Percentiles rank a stretch among this genome's conserved stretches.
phyloP scores from a whole-genome alignment of 2,797 vertebrate species.

The Semaprochilodus insignis region DNA sequence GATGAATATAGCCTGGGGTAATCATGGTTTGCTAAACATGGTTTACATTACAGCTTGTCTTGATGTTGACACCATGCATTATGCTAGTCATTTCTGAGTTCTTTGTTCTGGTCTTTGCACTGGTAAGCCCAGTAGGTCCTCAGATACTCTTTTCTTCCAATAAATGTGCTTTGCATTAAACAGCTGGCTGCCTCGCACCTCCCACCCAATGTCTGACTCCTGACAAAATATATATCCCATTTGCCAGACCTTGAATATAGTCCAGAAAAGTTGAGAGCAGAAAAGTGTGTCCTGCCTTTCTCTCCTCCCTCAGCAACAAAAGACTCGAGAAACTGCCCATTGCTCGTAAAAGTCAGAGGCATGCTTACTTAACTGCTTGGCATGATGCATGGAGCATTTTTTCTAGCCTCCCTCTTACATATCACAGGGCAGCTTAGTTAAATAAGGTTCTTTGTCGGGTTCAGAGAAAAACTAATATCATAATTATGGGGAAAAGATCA shows the following conservation, averaged over 20 bases:
- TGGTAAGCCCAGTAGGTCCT: neutral
- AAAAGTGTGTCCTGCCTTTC: slow-evolving; percentile 21
- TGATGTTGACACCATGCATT: neutral
- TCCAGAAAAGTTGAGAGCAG: slow-evolving; percentile 18
- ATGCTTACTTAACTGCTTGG: slow-evolving; percentile 52
- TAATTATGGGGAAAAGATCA: slow-evolving; percentile 40
- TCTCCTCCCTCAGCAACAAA: slow-evolving; percentile 2
- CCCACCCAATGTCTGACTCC: neutral
- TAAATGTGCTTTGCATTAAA: slow-evolving; percentile 23
- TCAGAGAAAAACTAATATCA: slow-evolving; percentile 44
- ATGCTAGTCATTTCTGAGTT: neutral
- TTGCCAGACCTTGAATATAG: slow-evolving; percentile 14
- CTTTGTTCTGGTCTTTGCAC: neutral
- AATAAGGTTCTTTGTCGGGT: slow-evolving; percentile 40
- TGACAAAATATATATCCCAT: neutral
- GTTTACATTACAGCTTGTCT: neutral
- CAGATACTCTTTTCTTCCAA: neutral
- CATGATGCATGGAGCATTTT: slow-evolving; percentile 15
- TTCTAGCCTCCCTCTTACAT: slow-evolving; percentile 41
- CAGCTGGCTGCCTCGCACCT: neutral
- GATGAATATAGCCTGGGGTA: neutral
- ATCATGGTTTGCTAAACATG: neutral
- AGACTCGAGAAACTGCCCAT: neutral
- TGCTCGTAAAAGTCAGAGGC: slow-evolving; percentile 11
- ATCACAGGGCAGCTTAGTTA: slow-evolving; percentile 45